Base-by-base conservation (phyloP, 2,797 vertebrate species). In the Graptemys geographica region DNA sequence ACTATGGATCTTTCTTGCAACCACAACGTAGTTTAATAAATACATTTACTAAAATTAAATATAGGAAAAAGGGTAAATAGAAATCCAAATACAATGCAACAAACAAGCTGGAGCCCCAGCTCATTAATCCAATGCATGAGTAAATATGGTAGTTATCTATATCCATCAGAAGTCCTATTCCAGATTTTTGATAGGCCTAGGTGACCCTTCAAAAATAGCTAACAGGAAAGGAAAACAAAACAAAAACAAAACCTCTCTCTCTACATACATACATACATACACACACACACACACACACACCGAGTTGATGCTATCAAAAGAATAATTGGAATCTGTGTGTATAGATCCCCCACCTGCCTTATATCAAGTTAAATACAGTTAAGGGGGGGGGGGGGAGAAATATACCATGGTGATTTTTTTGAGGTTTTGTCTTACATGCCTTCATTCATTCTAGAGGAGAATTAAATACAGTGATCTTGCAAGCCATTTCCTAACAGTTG, bases 11-110 rank as follows among this genome's bases (percentile, higher is more conserved):
- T 10, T 76, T 96, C 84, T 92, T 94, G 62, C 44, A 94, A 97
- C 78, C 49, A 56, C 85, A 93, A 91, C 51, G n/a, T 0, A 55
- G 37, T 93, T 94, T 94, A 82, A 91, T 79, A 95, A 96, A 94
- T 92, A 69, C 12, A 94, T 79, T 94, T 53, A 89, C 33, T 62
- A 91, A 96, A 96, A 96, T 94, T 25, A 93, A 93, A 93, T 93
- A 56, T 76, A 87, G 78, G 15, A 41, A 81, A 81, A 94, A 96
- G 16, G 37, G 79, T 59, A 97, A 90, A 90, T 92, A 88, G 56
- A 95, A 94, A 97, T 91, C 79, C 81, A 83, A 96, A 86, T 87
- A 56, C 28, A 16, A 9, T 9, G 11, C 4, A 19, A 80, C 4
- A 57, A 90, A 3, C 13, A 89, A 84, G 47, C 0, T 47, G 11